Evolutionary conservation across 92 coral and sea anemone genomes (phyloP).

Genomic region (Phenganax subtilis): DNA sequence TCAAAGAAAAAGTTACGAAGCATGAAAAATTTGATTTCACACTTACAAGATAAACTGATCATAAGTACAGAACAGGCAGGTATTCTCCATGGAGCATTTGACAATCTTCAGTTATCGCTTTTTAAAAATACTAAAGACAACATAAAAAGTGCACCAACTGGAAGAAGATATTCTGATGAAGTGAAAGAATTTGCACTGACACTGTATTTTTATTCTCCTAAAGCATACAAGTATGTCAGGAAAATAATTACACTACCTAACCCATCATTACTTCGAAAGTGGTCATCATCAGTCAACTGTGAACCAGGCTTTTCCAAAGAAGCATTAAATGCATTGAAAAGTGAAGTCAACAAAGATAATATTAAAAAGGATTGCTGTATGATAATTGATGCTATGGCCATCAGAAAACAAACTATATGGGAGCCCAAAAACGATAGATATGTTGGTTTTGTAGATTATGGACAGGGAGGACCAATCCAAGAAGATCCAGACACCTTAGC

Average conservation of each 20-base stretch:
- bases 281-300: too few species aligned
- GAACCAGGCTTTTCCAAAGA: background rate
- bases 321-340: constrained; percentile 1
- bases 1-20: background rate
- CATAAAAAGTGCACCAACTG: background rate
- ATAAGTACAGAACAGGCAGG: background rate
- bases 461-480: background rate
- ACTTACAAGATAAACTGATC: background rate
- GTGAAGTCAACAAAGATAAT: background rate
- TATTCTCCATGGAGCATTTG: background rate
- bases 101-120: background rate
- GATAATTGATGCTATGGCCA: constrained; percentile 14
- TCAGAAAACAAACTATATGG: background rate
- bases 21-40: background rate
- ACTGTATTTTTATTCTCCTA: background rate
- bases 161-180: background rate
- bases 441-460: background rate
- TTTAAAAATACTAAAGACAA: background rate
- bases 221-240: background rate
- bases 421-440: background rate
- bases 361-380: constrained; percentile 8
- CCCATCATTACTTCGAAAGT: too few species aligned
- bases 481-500: background rate
- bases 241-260: too few species aligned
- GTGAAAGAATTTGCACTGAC: background rate